Evolutionary conservation across 2,113 vertebrate genomes (phyloP).

Genomic region (Barnardius zonarius): DNA sequence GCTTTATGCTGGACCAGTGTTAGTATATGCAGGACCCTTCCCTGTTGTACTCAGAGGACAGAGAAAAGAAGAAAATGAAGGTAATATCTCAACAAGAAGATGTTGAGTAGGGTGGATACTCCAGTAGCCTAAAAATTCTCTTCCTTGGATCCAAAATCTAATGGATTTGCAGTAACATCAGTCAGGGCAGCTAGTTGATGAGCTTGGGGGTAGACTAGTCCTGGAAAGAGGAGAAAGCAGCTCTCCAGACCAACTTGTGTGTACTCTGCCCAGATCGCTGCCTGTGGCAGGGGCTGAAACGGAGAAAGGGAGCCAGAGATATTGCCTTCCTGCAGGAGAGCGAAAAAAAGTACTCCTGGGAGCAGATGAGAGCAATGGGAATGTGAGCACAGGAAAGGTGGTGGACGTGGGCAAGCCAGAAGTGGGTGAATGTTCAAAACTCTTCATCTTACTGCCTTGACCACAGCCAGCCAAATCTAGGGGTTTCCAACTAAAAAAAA

Average conservation of each 20-base stretch:
- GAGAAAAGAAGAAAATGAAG: not conserved
- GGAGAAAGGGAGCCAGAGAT: not conserved
- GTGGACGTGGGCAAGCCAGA: not conserved
- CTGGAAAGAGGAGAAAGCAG: not conserved
- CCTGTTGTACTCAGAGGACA: not conserved
- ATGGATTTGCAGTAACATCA: not conserved
- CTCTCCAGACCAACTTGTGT: not conserved
- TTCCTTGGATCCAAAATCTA: not conserved
- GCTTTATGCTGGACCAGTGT: not conserved
- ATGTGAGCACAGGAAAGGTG: not conserved
- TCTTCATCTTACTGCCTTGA: not conserved
- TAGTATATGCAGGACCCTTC: not conserved
- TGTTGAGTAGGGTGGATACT: not conserved
- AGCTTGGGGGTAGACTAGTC: not conserved
- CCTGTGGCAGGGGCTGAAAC: not conserved
- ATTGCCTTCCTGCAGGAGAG: not conserved
- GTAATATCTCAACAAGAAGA: not conserved
- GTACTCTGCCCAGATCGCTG: accelerated
- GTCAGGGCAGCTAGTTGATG: not conserved
- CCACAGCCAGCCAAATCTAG: not conserved
- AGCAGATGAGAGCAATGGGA: not conserved
- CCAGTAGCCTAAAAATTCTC: not conserved
- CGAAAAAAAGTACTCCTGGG: not conserved
- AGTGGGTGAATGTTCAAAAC: not conserved
- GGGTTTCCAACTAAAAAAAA: not conserved